phyloP scores from a whole-genome alignment of 2,888 invertebrate species.

The Eudemis profundana region DNA sequence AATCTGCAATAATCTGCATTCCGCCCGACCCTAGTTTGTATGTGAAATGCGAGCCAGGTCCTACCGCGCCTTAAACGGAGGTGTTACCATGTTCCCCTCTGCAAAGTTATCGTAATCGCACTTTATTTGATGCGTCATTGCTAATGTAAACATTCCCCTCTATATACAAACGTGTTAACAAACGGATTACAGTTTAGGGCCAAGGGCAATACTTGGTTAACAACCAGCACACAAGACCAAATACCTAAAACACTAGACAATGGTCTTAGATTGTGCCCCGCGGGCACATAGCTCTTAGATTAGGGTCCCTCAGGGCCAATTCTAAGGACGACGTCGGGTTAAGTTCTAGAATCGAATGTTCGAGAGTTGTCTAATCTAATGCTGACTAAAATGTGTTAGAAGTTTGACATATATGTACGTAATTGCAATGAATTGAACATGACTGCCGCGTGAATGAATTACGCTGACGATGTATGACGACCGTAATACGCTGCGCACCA shows the following conservation, averaged over 20 bases:
- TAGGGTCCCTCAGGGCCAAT: conserved; percentile 12
- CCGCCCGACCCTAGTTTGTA: too few species aligned
- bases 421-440: neutral
- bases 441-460: too few species aligned
- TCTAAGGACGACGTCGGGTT: conserved; percentile 19
- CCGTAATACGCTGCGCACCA: too few species aligned
- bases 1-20: too few species aligned
- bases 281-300: conserved; percentile 15
- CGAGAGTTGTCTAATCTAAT: conserved; percentile 13
- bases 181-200: neutral
- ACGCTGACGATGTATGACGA: too few species aligned
- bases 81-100: too few species aligned
- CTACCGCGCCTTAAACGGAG: too few species aligned
- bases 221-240: conserved; percentile 8
- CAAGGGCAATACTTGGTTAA: conserved; percentile 20
- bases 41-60: too few species aligned
- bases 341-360: conserved; percentile 8
- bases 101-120: too few species aligned
- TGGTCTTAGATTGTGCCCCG: conserved; percentile 26
- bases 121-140: too few species aligned
- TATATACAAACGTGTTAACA: too few species aligned
- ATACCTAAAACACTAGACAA: conserved; percentile 25
- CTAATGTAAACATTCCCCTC: too few species aligned
- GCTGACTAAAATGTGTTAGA: neutral
- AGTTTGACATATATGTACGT: neutral